Evolutionary conservation across 2,113 vertebrate genomes (phyloP).

Genomic region (Oceanodroma tethys): DNA sequence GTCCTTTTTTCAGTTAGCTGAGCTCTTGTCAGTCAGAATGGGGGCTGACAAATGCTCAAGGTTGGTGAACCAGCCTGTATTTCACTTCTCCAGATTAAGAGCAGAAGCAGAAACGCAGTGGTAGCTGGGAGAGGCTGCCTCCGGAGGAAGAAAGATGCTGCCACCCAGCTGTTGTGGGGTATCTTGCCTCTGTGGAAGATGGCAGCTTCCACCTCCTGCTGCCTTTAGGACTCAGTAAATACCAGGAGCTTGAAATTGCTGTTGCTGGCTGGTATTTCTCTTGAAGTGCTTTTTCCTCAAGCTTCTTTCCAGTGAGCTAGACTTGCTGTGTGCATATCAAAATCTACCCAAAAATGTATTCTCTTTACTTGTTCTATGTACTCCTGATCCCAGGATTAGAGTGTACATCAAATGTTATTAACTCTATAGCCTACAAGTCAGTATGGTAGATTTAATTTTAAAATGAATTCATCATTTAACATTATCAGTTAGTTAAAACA

Average conservation of each 20-base stretch:
- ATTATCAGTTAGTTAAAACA: not conserved
- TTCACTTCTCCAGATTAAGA: not conserved
- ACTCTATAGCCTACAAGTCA: not conserved
- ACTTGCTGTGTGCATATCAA: not conserved
- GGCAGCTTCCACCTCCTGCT: not conserved
- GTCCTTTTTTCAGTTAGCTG: not conserved
- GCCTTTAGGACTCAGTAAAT: not conserved
- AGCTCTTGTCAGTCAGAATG: not conserved
- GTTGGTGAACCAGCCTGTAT: not conserved
- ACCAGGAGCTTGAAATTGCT: not conserved
- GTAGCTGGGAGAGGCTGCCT: not conserved
- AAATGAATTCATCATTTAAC: not conserved
- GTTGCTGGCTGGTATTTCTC: not conserved
- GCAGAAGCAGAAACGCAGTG: not conserved
- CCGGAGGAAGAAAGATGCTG: not conserved
- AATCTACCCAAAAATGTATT: not conserved
- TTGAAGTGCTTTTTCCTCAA: not conserved
- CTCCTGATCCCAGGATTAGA: not conserved
- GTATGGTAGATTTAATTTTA: not conserved
- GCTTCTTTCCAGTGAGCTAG: not conserved
- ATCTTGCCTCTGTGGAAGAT: not conserved
- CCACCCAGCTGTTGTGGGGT: not conserved
- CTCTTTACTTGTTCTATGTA: not conserved
- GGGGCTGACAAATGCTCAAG: not conserved
- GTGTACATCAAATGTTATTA: not conserved